A percentile compares a stretch with the other conserved stretches of the same genome.
These are phyloP conservation scores for Campylomormyrus numenius DNA, from an alignment of 2,113 vertebrate species.

Conservation along the genomic window DNA sequence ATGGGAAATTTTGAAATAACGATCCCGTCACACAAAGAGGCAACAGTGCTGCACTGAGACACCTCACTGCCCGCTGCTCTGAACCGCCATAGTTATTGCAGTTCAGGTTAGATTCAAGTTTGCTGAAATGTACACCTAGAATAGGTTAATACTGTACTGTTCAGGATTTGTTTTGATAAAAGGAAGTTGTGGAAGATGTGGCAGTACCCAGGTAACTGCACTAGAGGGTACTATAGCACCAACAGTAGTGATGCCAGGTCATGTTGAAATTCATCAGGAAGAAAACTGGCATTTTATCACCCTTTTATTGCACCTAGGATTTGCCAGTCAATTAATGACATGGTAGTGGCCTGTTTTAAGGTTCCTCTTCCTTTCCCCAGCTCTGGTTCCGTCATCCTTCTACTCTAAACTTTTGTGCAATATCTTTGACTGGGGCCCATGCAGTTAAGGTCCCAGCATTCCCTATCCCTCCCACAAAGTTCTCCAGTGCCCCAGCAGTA, in stretches of 20 bases:
- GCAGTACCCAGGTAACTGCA: neutral
- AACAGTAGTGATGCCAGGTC: neutral
- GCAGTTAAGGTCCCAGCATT: neutral
- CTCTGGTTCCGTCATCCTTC: neutral
- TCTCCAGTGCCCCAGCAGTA: neutral
- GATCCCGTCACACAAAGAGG: neutral
- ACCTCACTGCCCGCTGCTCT: neutral
- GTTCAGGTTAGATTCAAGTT: neutral
- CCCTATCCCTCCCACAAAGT: neutral
- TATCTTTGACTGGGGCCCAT: neutral
- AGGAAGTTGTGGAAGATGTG: neutral
- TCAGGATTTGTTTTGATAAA: neutral
- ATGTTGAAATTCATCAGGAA: neutral
- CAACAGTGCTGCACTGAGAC: neutral
- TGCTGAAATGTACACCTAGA: neutral
- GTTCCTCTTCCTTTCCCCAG: neutral
- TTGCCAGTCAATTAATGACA: neutral
- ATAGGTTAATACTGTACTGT: neutral
- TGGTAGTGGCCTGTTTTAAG: neutral
- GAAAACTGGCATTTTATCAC: neutral
- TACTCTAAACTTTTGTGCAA: neutral
- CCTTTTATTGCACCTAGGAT: neutral
- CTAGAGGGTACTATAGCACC: neutral
- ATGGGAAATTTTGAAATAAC: neutral
- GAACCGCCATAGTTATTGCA: neutral